These are phyloP conservation scores for Opisthograptis luteolata DNA, from an alignment of 2,888 invertebrate species.

Conservation along the genomic window DNA sequence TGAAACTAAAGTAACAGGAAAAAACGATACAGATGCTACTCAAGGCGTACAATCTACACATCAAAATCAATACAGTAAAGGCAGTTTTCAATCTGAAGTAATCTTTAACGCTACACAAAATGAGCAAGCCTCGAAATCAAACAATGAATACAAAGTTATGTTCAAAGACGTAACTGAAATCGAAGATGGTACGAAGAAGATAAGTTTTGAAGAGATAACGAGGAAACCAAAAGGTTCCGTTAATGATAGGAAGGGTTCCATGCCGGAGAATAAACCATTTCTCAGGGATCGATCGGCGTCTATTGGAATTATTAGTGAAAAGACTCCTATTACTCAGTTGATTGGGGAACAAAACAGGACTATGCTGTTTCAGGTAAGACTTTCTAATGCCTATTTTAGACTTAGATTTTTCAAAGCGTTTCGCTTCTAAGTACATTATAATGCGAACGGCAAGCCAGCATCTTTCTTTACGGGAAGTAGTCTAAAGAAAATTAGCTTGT, in stretches of 20 bases:
- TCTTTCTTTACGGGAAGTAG: no score
- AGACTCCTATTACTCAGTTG: constrained; percentile 75
- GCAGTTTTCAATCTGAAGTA: neutral
- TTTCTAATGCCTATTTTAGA: neutral
- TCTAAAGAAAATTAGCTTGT: no score
- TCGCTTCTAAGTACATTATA: no score
- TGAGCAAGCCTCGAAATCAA: neutral
- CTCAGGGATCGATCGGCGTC: constrained; percentile 85
- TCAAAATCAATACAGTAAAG: constrained; percentile 7
- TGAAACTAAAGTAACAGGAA: neutral
- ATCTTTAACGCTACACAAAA: no score
- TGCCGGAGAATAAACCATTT: constrained; percentile 73
- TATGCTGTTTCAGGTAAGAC: constrained; percentile 93
- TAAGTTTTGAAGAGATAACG: constrained; percentile 63
- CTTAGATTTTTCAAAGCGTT: no score
- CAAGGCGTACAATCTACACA: neutral
- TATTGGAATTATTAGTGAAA: constrained; percentile 81
- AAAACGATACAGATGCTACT: neutral
- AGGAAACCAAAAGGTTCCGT: constrained; percentile 47
- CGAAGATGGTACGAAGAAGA: constrained; percentile 37
- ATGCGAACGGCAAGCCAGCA: no score
- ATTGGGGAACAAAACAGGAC: constrained; percentile 93
- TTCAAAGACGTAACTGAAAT: neutral
- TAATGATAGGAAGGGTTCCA: constrained; percentile 34
- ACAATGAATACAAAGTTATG: constrained; percentile 7